phyloP scores from a whole-genome alignment of 2,113 vertebrate genomes.

The Piprites chloris region DNA sequence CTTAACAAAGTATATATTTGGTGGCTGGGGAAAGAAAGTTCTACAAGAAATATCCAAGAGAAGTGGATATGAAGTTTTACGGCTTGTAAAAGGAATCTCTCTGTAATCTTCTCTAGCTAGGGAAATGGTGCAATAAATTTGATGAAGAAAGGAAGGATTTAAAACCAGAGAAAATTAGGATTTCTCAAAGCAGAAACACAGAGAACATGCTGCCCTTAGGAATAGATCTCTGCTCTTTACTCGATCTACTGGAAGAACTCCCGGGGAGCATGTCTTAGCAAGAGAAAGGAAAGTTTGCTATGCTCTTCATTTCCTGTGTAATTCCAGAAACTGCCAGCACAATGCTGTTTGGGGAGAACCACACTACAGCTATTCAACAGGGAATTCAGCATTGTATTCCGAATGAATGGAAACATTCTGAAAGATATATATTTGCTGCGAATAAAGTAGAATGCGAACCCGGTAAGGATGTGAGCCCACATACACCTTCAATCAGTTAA shows the following conservation, averaged over 20 bases:
- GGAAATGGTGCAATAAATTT: slow-evolving; percentile 1
- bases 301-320: slow-evolving; percentile 62
- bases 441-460: not conserved
- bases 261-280: slow-evolving; percentile 8
- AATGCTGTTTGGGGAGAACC: slow-evolving; percentile 52
- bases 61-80: not conserved
- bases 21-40: not conserved
- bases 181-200: slow-evolving; percentile 23
- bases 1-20: not conserved
- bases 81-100: not conserved
- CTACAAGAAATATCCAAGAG: not conserved
- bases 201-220: slow-evolving; percentile 16
- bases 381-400: slow-evolving; percentile 49
- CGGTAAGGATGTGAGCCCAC: not conserved
- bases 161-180: slow-evolving; percentile 9
- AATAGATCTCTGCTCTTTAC: slow-evolving; percentile 43
- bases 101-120: not conserved
- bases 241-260: slow-evolving; percentile 55
- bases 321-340: slow-evolving; percentile 60
- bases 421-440: slow-evolving; percentile 25
- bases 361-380: slow-evolving; percentile 40
- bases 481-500: slow-evolving; percentile 18
- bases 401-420: slow-evolving; percentile 49
- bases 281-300: slow-evolving; percentile 51
- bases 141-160: slow-evolving; percentile 16